Percentiles rank a stretch among this genome's conserved stretches.
Evolutionary conservation across 2,888 invertebrate genomes (phyloP).

Genomic region (Scaeva pyrastri): DNA sequence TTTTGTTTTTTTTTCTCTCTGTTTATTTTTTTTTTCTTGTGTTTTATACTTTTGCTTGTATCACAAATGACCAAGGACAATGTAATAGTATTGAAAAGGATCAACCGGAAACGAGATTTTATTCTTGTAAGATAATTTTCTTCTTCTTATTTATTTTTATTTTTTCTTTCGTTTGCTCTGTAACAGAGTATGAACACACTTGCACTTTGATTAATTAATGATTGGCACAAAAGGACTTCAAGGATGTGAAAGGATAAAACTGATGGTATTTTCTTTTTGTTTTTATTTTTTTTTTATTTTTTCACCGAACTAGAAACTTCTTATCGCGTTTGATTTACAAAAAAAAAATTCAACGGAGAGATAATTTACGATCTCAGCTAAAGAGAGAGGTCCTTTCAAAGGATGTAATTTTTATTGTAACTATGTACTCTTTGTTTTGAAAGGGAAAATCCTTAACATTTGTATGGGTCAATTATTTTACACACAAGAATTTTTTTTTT

Average conservation of each 20-base stretch:
- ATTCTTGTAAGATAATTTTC: conserved; percentile 36
- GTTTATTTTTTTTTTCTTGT: conserved; percentile 5
- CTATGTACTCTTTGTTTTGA: background rate
- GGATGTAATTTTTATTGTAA: background rate
- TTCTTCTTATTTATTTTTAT: conserved; percentile 8
- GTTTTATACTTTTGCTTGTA: conserved; percentile 27
- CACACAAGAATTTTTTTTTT: background rate
- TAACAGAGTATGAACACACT: conserved; percentile 58
- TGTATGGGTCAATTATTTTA: background rate
- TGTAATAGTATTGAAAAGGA: conserved; percentile 62
- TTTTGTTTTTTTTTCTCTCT: conserved; percentile 15
- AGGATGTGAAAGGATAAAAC: conserved; percentile 19
- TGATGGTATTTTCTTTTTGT: conserved; percentile 28
- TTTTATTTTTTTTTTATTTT: conserved; percentile 9
- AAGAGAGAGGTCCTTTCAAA: conserved; percentile 14
- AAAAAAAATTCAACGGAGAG: background rate
- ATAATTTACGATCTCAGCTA: conserved; percentile 4
- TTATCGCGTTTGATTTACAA: conserved; percentile 45
- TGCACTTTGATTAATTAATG: conserved; percentile 75
- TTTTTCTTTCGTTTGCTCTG: conserved; percentile 28
- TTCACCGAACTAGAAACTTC: conserved; percentile 8
- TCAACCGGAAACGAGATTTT: conserved; percentile 66
- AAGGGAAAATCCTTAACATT: background rate
- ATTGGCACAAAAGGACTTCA: conserved; percentile 55
- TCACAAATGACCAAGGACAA: conserved; percentile 53